A percentile compares a stretch with the other conserved stretches of the same genome.
Conservation (phyloP, 2,797 vertebrate genomes). For the Sphenopsis melanotis region DNA sequence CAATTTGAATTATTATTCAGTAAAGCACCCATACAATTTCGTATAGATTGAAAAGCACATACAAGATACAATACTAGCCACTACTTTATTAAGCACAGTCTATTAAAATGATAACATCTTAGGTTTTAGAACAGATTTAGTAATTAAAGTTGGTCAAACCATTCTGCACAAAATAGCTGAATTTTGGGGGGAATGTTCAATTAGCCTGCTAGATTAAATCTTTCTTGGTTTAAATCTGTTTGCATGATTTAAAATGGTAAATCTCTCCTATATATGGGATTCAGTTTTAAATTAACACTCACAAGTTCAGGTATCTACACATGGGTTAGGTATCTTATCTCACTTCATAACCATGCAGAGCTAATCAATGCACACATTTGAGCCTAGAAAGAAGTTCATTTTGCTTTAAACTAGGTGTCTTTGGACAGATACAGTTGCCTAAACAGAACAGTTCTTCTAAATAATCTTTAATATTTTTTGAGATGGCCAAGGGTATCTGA, state of each 20-base stretch:
- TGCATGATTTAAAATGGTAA: neutral
- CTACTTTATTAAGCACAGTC: neutral
- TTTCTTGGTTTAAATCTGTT: neutral
- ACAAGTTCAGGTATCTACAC: neutral
- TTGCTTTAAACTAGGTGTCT: neutral
- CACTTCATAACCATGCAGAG: neutral
- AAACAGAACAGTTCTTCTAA: neutral
- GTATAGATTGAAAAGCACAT: neutral
- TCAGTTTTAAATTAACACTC: neutral
- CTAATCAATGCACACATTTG: neutral
- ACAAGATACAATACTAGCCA: neutral
- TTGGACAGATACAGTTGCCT: neutral
- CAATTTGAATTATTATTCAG: neutral
- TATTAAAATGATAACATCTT: slow-evolving; percentile 21
- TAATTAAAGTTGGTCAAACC: neutral
- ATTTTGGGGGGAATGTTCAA: neutral
- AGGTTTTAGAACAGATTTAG: neutral
- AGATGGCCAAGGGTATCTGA: neutral
- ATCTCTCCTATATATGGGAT: neutral
- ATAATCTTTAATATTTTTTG: neutral
- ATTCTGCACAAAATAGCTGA: neutral
- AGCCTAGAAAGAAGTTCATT: neutral
- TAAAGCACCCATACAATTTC: neutral
- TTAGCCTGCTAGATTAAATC: neutral
- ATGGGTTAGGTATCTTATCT: neutral